phyloP scores from a whole-genome alignment of 2,797 vertebrate genomes.

The Tinamus major region DNA sequence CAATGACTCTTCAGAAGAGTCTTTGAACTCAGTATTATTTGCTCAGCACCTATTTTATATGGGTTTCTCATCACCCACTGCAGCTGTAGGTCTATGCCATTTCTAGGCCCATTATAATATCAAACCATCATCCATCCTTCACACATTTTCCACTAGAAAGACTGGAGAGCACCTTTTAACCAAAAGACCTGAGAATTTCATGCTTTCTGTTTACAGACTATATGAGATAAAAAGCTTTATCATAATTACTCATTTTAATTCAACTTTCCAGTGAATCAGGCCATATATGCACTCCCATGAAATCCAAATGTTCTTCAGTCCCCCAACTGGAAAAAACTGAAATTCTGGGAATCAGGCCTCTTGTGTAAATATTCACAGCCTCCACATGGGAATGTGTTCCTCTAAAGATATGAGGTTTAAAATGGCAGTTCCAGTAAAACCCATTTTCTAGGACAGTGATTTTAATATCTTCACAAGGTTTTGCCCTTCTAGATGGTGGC shows the following conservation, averaged over 20 bases:
- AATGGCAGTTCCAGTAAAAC: not conserved
- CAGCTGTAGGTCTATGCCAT: not conserved
- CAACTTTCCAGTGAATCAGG: not conserved
- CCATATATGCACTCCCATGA: not conserved
- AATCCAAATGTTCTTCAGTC: not conserved
- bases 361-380: not conserved
- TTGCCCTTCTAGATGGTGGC: not conserved
- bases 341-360: not conserved
- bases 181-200: not conserved
- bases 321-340: not conserved
- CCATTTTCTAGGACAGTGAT: not conserved
- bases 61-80: not conserved
- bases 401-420: not conserved
- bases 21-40: constrained; percentile 29
- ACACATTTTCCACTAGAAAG: not conserved
- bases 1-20: not conserved
- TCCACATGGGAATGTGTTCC: not conserved
- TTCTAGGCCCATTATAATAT: not conserved
- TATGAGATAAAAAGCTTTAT: not conserved
- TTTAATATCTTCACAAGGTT: not conserved
- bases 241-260: not conserved
- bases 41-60: not conserved
- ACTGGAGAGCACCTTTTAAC: not conserved
- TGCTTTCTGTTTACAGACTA: not conserved
- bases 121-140: not conserved